Evolutionary conservation across 2,888 invertebrate species (phyloP).

Genomic region (Smittia sp.): DNA sequence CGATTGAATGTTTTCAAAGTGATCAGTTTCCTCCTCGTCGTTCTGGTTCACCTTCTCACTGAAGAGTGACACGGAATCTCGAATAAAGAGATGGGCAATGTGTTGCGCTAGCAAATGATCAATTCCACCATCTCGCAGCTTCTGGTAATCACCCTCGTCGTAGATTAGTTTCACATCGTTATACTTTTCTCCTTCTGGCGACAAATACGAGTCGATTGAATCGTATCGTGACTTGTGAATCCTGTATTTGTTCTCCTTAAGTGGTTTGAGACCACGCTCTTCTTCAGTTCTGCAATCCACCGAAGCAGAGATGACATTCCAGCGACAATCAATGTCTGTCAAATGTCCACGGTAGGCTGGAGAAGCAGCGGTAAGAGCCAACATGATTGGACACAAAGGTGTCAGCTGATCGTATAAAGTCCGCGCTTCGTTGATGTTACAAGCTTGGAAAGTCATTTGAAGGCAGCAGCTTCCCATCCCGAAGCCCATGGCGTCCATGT

Average conservation of each 20-base stretch:
- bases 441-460: slow-evolving; percentile 90
- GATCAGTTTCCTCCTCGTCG: slow-evolving; percentile 91
- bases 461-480: slow-evolving; percentile 99
- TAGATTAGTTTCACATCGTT: slow-evolving; percentile 91
- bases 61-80: slow-evolving; percentile 94
- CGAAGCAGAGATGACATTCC: slow-evolving; percentile 94
- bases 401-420: slow-evolving; percentile 96
- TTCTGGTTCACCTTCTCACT: slow-evolving; percentile 93
- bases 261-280: slow-evolving; percentile 77
- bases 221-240: slow-evolving; percentile 96
- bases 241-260: slow-evolving; percentile 72
- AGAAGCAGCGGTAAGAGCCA: slow-evolving; percentile 95
- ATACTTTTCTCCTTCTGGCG: slow-evolving; percentile 82
- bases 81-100: slow-evolving; percentile 95
- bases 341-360: slow-evolving; percentile 91
- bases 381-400: slow-evolving; percentile 93
- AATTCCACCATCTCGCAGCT: slow-evolving; percentile 82
- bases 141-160: slow-evolving; percentile 77
- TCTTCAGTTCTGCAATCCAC: slow-evolving; percentile 94
- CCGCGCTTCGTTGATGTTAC: slow-evolving; percentile 92
- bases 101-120: slow-evolving; percentile 92
- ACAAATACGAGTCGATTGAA: slow-evolving; percentile 95
- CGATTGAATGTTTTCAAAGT: slow-evolving; percentile 99
- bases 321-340: slow-evolving; percentile 95
- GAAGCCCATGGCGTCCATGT: slow-evolving; percentile 99